phyloP scores from a whole-genome alignment of 2,888 invertebrate genomes.

The Metallyticus violacea region DNA sequence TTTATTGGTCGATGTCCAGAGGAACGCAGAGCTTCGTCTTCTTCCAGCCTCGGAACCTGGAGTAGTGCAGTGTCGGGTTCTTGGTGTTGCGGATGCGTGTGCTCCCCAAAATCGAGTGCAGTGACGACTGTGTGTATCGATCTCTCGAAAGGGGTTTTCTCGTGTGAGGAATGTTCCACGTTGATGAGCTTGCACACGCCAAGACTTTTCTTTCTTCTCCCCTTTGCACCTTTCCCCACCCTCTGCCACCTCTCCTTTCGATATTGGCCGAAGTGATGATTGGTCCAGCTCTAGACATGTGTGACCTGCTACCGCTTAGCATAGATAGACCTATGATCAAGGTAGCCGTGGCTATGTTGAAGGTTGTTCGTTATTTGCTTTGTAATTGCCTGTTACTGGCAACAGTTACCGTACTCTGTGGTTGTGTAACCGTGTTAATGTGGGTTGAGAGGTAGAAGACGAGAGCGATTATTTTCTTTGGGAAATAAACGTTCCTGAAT shows the following conservation, averaged over 20 bases:
- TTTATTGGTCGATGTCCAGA: conserved; percentile 33
- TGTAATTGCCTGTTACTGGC: neutral
- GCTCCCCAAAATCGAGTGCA: no score
- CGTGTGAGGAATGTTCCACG: neutral
- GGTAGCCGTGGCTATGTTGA: neutral
- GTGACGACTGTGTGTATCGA: neutral
- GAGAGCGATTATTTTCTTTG: no score
- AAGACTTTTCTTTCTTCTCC: neutral
- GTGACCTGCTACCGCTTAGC: neutral
- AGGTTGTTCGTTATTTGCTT: neutral
- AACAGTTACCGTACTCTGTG: neutral
- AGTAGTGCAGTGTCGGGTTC: neutral
- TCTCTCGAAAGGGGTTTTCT: neutral
- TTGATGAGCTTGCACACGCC: no score
- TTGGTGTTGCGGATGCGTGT: neutral
- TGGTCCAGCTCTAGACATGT: neutral
- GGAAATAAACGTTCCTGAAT: no score
- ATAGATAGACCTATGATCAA: neutral
- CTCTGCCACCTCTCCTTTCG: neutral
- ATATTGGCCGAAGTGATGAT: neutral
- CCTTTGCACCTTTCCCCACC: neutral
- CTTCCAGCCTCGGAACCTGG: neutral
- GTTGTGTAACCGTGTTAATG: no score
- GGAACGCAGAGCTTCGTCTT: neutral
- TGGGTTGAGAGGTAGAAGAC: no score